Percentiles rank a stretch among this genome's conserved stretches.
Evolutionary conservation across 2,113 vertebrate species (phyloP).

Genomic region (Polyodon spathula): DNA sequence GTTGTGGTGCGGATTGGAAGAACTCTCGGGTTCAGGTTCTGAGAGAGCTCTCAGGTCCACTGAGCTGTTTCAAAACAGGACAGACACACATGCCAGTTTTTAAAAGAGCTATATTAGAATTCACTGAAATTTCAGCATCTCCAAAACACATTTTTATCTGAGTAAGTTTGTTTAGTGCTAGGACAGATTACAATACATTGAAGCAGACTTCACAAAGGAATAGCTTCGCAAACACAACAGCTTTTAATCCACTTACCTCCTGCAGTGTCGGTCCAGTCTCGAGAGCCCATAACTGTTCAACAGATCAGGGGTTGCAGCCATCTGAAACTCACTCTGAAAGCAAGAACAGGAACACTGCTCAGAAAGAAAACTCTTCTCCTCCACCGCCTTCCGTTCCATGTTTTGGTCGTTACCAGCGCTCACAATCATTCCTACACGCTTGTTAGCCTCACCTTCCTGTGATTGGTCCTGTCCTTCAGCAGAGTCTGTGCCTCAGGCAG

Average conservation of each 20-base stretch:
- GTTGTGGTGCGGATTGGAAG: conserved; percentile 1
- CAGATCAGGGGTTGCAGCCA: conserved; percentile 18
- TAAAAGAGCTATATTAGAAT: no score
- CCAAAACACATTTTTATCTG: no score
- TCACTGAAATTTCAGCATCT: no score
- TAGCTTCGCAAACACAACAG: not conserved
- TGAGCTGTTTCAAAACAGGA: conserved; percentile 1
- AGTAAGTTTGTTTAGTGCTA: no score
- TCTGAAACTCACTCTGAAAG: conserved; percentile 3
- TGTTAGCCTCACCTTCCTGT: conserved; percentile 7
- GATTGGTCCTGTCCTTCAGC: conserved; percentile 9
- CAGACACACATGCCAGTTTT: not conserved
- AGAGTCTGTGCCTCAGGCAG: conserved; percentile 6
- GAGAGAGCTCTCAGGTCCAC: not conserved
- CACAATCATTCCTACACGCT: not conserved
- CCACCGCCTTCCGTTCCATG: no score
- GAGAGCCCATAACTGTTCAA: conserved; percentile 23
- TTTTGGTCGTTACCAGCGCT: not conserved
- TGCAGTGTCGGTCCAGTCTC: conserved; percentile 11
- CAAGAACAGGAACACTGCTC: not conserved
- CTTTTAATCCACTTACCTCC: conserved; percentile 3
- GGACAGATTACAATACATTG: no score
- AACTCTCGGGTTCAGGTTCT: no score
- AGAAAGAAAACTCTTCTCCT: no score
- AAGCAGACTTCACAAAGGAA: no score